Conservation (phyloP, 2,888 invertebrate genomes). For the Galerucella calmariensis region DNA sequence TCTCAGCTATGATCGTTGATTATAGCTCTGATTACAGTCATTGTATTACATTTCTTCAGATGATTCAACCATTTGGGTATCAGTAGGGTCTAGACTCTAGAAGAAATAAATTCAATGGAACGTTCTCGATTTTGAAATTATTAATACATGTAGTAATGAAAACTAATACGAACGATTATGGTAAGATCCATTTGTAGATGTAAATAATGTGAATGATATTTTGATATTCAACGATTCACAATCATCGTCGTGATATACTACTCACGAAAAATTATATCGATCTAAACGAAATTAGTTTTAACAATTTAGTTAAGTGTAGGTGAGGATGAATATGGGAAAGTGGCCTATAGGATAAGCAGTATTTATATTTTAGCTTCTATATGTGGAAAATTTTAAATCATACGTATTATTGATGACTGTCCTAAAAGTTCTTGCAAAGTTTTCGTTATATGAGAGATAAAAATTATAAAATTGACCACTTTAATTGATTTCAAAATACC, state of each 20-base stretch:
- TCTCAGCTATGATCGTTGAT: neutral
- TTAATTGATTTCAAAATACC: too few species aligned
- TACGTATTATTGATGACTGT: too few species aligned
- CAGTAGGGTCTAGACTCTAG: constrained; percentile 6
- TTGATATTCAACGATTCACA: neutral
- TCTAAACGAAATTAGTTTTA: neutral
- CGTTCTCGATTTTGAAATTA: constrained; percentile 5
- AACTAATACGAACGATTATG: neutral
- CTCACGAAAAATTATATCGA: neutral
- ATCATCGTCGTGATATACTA: neutral
- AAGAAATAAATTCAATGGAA: neutral
- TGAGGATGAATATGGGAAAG: too few species aligned
- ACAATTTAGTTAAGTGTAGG: neutral
- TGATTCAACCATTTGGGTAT: neutral
- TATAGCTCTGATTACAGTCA: neutral
- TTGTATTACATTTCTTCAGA: neutral
- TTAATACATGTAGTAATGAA: neutral
- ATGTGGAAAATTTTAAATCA: too few species aligned
- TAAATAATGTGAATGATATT: constrained; percentile 7
- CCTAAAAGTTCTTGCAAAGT: too few species aligned
- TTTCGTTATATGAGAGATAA: too few species aligned
- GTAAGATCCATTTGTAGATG: neutral
- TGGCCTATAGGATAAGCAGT: too few species aligned
- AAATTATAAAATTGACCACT: too few species aligned
- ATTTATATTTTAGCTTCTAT: too few species aligned